Evolutionary conservation across 2,113 vertebrate species (phyloP), one percentile per base, ranked within the genome.

Genomic region (Misgurnus mizolepis): DNA sequence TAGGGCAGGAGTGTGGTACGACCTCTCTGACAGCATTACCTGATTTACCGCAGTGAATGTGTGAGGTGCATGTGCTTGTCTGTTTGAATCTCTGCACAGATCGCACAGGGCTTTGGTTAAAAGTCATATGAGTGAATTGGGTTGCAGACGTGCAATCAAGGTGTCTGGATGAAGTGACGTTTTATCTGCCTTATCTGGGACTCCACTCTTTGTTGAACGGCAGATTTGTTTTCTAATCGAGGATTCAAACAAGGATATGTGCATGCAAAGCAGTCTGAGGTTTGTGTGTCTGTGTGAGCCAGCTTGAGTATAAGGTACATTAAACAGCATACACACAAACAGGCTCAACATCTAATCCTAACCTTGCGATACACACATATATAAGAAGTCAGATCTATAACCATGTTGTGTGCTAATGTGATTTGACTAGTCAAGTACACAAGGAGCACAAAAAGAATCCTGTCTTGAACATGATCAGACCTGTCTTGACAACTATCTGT

Each of bases 151-250:
- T 7, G 27, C 40, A 27, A 18, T 45, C n/a, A 34, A 34, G 27
- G 27, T 8, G 39, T 60, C 40, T 0, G 6, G 4, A 18, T 56
- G 40, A 73, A 5, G 10, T 14, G 17, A 17, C 3, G 17, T 73
- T 45, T 60, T 10, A 5, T 34, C 12, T 76, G 15, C 14, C 73
- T 76, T 64, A 17, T 47, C 40, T 49, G 0, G 27, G 22, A n/a
- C 22, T 17, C 47, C 22, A 14, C 7, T 64, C 60, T 39, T 49
- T 47, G 73, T 64, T 3, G 49, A 76, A 62, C 4, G 0, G 43
- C 73, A 64, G 73, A 64, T 76, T 76, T 64, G 43, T 64, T 76
- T 62, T 76, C 22, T 64, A 50, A 17, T 76, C 22, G 34, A 43
- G 60, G 8, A 76, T 76, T 76, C 58, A 76, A 76, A 64, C 40